Evolutionary conservation across 2,888 invertebrate genomes (phyloP).

Genomic region (Choristoneura rosaceana): DNA sequence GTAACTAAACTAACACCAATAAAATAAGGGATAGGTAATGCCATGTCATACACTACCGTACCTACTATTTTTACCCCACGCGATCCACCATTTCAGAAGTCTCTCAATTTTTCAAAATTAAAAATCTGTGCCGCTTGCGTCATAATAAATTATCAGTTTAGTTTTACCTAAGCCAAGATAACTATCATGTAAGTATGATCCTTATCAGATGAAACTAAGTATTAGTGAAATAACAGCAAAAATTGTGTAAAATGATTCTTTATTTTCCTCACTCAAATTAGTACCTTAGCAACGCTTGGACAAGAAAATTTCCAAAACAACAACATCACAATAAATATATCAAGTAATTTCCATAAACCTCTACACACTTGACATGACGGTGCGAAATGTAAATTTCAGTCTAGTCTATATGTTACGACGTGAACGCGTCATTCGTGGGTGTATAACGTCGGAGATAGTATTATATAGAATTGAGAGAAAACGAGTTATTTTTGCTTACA

Average conservation of each 20-base stretch:
- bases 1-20: too few species aligned
- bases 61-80: too few species aligned
- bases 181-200: not conserved
- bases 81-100: too few species aligned
- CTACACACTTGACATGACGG: constrained; percentile 13
- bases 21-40: too few species aligned
- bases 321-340: constrained; percentile 5
- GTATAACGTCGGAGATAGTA: constrained; percentile 12
- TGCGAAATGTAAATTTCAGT: constrained; percentile 32
- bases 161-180: not conserved
- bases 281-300: not conserved
- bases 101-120: not conserved
- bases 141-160: not conserved
- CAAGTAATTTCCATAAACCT: constrained; percentile 30
- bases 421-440: constrained; percentile 5
- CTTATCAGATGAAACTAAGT: not conserved
- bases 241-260: not conserved
- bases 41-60: too few species aligned
- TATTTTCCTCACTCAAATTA: not conserved
- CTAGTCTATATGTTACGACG: constrained; percentile 22
- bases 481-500: constrained; percentile 5
- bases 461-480: constrained; percentile 9
- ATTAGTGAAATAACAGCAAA: not conserved
- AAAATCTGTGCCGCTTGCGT: not conserved
- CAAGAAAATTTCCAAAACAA: constrained; percentile 16